Evolutionary conservation across 2,113 vertebrate species (phyloP).

Genomic region (Lasiurus cinereus): DNA sequence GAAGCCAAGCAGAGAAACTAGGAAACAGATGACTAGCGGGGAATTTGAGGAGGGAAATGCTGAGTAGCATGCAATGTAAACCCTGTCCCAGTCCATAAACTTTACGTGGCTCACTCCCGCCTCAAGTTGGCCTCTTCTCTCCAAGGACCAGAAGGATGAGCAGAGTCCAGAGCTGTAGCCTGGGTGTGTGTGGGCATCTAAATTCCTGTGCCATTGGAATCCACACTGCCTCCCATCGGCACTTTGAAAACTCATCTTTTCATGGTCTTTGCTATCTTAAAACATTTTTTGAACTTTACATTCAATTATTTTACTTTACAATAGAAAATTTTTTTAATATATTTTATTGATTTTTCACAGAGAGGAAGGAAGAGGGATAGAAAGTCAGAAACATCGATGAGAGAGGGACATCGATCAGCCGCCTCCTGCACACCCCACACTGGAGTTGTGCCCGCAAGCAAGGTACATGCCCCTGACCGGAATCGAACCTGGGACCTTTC

Average conservation of each 20-base stretch:
- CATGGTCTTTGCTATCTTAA: neutral
- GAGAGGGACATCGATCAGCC: too few relatives aligned
- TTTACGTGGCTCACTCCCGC: fast-evolving
- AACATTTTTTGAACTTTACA: neutral
- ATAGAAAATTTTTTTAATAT: neutral
- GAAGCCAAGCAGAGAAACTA: neutral
- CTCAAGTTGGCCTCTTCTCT: neutral
- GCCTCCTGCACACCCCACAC: too few relatives aligned
- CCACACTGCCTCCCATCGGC: neutral
- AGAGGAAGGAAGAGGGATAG: too few relatives aligned
- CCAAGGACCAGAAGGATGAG: neutral
- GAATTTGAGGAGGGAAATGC: neutral
- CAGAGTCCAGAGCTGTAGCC: neutral
- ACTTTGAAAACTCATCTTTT: neutral
- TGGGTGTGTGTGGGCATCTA: neutral
- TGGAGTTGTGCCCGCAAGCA: too few relatives aligned
- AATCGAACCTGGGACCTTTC: too few relatives aligned
- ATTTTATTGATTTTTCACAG: too few relatives aligned
- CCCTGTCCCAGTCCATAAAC: neutral
- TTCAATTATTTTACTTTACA: neutral
- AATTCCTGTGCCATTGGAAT: neutral
- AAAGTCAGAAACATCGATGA: too few relatives aligned
- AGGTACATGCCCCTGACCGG: too few relatives aligned
- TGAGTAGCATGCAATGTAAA: neutral
- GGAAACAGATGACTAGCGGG: neutral